Percentiles rank a stretch among this genome's conserved stretches.
phyloP scores from a whole-genome alignment of 1,140 invertebrate species.

The Pantala flavescens region DNA sequence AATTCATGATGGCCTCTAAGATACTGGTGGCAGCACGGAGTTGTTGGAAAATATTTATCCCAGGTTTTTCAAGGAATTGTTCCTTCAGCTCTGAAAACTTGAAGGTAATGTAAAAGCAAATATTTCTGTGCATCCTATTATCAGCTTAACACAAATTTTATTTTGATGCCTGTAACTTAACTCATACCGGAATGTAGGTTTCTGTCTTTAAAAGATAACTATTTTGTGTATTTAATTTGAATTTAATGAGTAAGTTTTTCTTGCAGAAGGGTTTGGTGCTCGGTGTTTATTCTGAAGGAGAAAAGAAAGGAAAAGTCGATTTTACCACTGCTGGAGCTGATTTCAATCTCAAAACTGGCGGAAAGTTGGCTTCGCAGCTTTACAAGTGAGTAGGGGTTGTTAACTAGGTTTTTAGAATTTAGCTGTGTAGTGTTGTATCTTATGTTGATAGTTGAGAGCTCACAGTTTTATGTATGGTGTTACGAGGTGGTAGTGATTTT shows the following conservation, averaged over 20 bases:
- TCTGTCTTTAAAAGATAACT: background rate
- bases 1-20: background rate
- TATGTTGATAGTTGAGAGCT: slow-evolving; percentile 14
- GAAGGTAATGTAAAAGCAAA: background rate
- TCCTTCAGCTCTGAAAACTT: background rate
- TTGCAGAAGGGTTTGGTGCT: slow-evolving; percentile 44
- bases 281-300: slow-evolving; percentile 41
- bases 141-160: background rate
- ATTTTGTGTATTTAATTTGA: background rate
- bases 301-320: slow-evolving; percentile 32
- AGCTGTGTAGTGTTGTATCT: background rate
- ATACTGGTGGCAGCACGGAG: background rate
- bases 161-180: background rate
- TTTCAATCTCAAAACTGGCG: slow-evolving; percentile 38
- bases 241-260: slow-evolving; percentile 23
- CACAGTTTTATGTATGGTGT: background rate
- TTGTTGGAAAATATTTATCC: background rate
- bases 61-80: background rate
- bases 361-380: slow-evolving; percentile 39
- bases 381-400: slow-evolving; percentile 39
- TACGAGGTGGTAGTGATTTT: background rate
- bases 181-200: background rate
- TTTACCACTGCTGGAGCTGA: slow-evolving; percentile 41
- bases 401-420: slow-evolving; percentile 21
- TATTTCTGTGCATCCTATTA: background rate